Evolutionary conservation across 1,140 invertebrate species (phyloP), one percentile per base, ranked within the genome.

Genomic region (Anastatus disparis): DNA sequence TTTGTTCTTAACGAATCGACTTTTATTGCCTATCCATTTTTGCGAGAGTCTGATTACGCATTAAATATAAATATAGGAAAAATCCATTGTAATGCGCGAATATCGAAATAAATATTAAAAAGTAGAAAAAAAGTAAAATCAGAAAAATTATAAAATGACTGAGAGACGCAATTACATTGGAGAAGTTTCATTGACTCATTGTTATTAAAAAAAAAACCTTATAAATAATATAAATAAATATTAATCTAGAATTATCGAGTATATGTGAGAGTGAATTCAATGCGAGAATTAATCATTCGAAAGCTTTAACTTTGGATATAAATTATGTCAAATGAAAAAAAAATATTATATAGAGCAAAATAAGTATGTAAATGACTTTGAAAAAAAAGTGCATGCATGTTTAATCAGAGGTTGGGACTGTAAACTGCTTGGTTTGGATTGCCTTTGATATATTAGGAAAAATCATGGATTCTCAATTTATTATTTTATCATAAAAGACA

Each of bases 191-290:
- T 26, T n/a, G 17, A 24, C 15, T 73, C n/a, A 46, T 67, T 44
- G 24, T 58, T 58, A 58, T 6, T n/a, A n/a, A n/a, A n/a, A n/a
- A 63, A 24, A 22, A 58, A 40, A 67, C 29, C 27, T 38, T 48
- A 67, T 46, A 56, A 13, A 56, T 63, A 70, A 55, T 56, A 50
- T 52, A 55, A 29, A 62, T 75, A 76, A 75, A 70, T 72, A 48
- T 63, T 44, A 70, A 31, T 40, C 50, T 61, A 64, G 50, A 24
- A 52, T 48, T 15, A 50, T 10, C 35, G 2, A 13, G 26, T 42
- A 59, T 27, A 24, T 27, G 26, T 26, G n/a, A 31, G 52, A 26
- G n/a, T 9, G 10, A 12, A 31, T 12, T 24, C 6, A 10, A 24
- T 40, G 12, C 3, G 56, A 26, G 56, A n/a, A 48, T 48, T 46